Base-by-base conservation (phyloP, 37 sponge, comb jelly and placozoan species). In the Agelas oroides region DNA sequence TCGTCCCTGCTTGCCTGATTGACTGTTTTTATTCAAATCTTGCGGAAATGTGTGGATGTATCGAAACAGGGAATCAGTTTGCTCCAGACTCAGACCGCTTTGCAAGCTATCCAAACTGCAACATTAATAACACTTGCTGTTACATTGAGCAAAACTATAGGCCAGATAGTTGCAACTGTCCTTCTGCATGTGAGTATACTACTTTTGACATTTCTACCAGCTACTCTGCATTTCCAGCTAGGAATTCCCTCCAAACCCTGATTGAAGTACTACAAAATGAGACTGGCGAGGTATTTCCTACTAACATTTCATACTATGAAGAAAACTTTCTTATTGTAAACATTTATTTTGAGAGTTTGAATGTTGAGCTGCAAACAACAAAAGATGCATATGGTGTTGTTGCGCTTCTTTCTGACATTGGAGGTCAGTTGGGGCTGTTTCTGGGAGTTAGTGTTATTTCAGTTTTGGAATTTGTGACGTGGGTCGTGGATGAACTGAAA, bases 391-490 rank as follows among this genome's bases (percentile, higher is more conserved):
- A 89, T 60, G 32, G 52, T 37, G 25, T 53, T 36, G 37, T 61
- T 53, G 71, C 59, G 40, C 74, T 89, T 20, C 54, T 83, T 18
- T 53, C 84, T 11, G 84, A 89, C 32, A 60, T 89, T 64, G 89
- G 89, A 0, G 83, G 84, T 20, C 77, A 82, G 19, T 6, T 89
- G 54, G 79, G 89, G 6, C 70, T 82, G 34, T 89, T 89, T 60
- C 76, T 82, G 5, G 88, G 88, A 35, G 88, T 72, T 14, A 88
- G 81, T 72, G 88, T 88, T 24, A 76, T 81, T 17, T 81, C 88
- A 13, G 24, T 88, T 1, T 2, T 82, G 52, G 83, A 82, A 62
- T 66, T 71, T 70, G 62, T 2, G 21, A 36, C 33, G 1, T 60
- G 71, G 59, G 21, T 82, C 15, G 11, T 82, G 39, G 82, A 73